phyloP scores from a whole-genome alignment of 2,888 invertebrate genomes.

The Elysia crispata region DNA sequence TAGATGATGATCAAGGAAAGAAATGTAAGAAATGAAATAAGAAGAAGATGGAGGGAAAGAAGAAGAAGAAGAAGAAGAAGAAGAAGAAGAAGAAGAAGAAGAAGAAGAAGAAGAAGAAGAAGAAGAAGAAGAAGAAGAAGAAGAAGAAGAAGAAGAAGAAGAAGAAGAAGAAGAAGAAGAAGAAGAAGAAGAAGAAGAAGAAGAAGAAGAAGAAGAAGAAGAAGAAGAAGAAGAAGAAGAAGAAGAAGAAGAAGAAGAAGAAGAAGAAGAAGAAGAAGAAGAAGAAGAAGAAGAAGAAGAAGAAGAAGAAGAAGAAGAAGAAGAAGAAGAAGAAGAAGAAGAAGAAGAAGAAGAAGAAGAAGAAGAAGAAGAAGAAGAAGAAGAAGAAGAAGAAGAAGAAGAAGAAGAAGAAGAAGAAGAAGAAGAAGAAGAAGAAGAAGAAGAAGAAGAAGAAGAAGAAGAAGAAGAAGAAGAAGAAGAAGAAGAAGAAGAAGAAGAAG shows the following conservation, averaged over 20 bases:
- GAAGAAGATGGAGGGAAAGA: conserved; percentile 2
- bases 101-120: neutral
- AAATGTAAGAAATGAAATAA: too few relatives aligned
- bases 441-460: neutral
- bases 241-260: neutral
- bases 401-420: neutral
- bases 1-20: too few relatives aligned
- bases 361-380: too few relatives aligned
- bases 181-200: neutral
- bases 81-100: neutral
- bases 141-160: neutral
- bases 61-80: conserved; percentile 18
- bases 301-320: neutral
- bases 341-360: neutral
- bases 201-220: neutral
- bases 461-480: neutral
- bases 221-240: neutral
- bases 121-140: neutral
- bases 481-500: neutral
- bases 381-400: too few relatives aligned
- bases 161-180: neutral
- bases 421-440: conserved; percentile 18
- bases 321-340: neutral
- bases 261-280: neutral
- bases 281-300: neutral